These are phyloP conservation scores for Eupsilia transversa DNA, from an alignment of 2,888 invertebrate species.

Conservation along the genomic window DNA sequence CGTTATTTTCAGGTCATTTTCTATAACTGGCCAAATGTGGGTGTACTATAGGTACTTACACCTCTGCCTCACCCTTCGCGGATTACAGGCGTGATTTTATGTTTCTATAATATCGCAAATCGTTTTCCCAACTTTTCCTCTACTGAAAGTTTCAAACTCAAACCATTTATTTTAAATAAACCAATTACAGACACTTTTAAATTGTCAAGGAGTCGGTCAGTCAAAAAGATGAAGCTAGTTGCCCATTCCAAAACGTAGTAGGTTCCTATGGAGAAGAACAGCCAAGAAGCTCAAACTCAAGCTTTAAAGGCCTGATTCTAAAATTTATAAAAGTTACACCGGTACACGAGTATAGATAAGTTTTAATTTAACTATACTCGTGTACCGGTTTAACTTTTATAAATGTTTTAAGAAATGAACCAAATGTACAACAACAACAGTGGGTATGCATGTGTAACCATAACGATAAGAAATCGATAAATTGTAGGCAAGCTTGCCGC, in stretches of 20 bases:
- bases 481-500: background rate
- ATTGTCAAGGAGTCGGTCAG: too few relatives aligned
- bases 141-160: background rate
- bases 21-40: background rate
- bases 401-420: conserved; percentile 1
- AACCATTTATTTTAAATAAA: too few relatives aligned
- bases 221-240: too few relatives aligned
- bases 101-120: background rate
- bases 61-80: background rate
- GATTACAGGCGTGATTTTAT: background rate
- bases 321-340: too few relatives aligned
- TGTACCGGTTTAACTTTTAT: background rate
- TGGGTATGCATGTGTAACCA: background rate
- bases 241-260: too few relatives aligned
- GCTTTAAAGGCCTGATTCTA: too few relatives aligned
- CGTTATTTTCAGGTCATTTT: background rate
- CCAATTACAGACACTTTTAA: too few relatives aligned
- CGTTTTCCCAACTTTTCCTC: background rate
- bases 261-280: too few relatives aligned
- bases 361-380: too few relatives aligned
- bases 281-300: too few relatives aligned
- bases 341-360: too few relatives aligned
- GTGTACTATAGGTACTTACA: background rate
- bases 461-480: conserved; percentile 47
- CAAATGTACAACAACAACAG: too few relatives aligned